A percentile compares a stretch with the other conserved stretches of the same genome.
These are phyloP conservation scores for Caenorhabditis sp. DNA, from an alignment of 2,888 invertebrate genomes.

Conservation along the genomic window DNA sequence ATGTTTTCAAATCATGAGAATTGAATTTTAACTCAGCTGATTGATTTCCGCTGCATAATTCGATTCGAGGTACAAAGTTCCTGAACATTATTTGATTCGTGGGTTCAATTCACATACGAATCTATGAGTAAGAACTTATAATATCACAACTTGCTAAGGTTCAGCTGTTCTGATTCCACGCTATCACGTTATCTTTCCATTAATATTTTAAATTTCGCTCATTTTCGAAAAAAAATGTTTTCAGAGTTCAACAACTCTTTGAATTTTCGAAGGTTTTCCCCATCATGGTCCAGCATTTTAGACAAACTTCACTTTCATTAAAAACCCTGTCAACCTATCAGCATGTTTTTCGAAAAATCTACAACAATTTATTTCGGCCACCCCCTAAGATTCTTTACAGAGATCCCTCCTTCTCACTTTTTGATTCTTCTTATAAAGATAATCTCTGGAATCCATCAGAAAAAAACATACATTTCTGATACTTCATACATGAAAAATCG, in stretches of 20 bases:
- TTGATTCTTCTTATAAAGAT: constrained; percentile 27
- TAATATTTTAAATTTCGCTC: too few species aligned
- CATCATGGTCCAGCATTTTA: too few species aligned
- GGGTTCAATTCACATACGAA: background rate
- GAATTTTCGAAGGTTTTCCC: too few species aligned
- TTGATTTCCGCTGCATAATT: constrained; percentile 21
- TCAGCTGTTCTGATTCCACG: background rate
- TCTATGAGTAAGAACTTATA: background rate
- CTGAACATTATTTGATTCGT: background rate
- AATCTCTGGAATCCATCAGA: constrained; percentile 22
- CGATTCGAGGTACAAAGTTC: constrained; percentile 1
- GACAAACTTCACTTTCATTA: too few species aligned
- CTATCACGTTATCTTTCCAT: background rate
- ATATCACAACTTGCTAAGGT: background rate
- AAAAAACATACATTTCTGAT: constrained; percentile 44
- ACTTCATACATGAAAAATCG: constrained; percentile 44
- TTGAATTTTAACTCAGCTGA: background rate
- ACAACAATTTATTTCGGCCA: background rate
- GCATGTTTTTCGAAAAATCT: too few species aligned
- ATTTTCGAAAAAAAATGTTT: too few species aligned
- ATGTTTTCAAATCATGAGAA: background rate
- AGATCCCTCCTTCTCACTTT: background rate
- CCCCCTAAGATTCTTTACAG: background rate
- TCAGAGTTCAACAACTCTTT: too few species aligned
- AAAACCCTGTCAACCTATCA: too few species aligned